Base-by-base conservation (phyloP, 1,140 invertebrate species). In the Schlechtendalia chinensis region DNA sequence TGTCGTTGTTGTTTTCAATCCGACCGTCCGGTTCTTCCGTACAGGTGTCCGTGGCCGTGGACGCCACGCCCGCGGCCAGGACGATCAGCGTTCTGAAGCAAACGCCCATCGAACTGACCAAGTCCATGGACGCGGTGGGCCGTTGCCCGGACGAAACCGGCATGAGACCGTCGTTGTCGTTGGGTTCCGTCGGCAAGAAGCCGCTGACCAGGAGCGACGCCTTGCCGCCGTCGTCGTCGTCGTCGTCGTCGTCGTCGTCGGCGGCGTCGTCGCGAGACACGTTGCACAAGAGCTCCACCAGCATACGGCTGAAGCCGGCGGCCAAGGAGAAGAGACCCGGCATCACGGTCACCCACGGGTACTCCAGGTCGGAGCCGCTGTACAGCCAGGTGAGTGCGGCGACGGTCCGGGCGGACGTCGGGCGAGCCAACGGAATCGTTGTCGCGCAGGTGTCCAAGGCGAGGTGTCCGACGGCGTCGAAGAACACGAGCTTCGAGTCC, bases 11-110 rank as follows among this genome's bases (percentile, higher is more conserved):
- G n/a, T n/a, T n/a, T n/a, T n/a, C n/a, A n/a, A 39, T 8, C 32
- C 32, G 32, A 3, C 32, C 32, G 32, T 39, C 32, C 32, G 32
- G 32, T 39, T 39, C 32, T 39, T 39, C 8, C 32, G 32, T 1
- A 24, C 39, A 93, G 85, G 90, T 92, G 10, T 93, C 90, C 0
- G 89, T 91, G n/a, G 91, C 89, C 0, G 87, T 93, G 22, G 92
- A 93, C 85, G 92, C 92, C 0, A 93, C 92, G 11, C 91, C 91
- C 32, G 88, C 89, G 6, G 90, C 90, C 2, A 87, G 91, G 82
- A 91, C 91, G 5, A 88, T 89, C 81, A 93, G 92, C 63, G 88
- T 93, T 47, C 84, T 93, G 79, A 89, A 90, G 83, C 92, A 93
- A 86, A 88, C 91, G 83, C 92, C 92, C 11, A 92, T 93, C 82